A percentile compares a stretch with the other conserved stretches of the same genome.
phyloP scores from a whole-genome alignment of 2,113 vertebrate genomes.

The Strigops habroptila region DNA sequence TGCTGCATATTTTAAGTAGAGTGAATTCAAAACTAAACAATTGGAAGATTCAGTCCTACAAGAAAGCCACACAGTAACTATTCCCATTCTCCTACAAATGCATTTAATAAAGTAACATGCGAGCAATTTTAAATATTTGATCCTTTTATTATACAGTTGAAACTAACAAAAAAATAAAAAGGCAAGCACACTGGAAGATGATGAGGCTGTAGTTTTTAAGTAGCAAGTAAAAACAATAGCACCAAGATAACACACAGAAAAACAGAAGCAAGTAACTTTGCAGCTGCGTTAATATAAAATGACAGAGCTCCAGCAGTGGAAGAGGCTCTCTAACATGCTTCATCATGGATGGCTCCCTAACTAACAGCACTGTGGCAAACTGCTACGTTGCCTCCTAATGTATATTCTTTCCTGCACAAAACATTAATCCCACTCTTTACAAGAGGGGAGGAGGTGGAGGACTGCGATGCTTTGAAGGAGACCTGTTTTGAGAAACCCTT shows the following conservation, averaged over 20 bases:
- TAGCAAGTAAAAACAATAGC: constrained; percentile 59
- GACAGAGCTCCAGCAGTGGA: background rate
- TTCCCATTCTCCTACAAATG: constrained; percentile 43
- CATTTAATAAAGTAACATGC: constrained; percentile 44
- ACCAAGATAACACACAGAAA: constrained; percentile 39
- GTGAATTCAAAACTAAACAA: constrained; percentile 51
- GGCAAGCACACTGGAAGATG: background rate
- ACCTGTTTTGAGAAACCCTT: constrained; percentile 55
- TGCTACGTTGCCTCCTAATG: background rate
- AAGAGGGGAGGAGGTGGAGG: constrained; percentile 49
- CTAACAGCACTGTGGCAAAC: background rate
- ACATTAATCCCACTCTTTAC: constrained; percentile 28
- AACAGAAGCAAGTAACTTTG: background rate
- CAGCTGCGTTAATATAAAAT: constrained; percentile 2
- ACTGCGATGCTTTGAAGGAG: constrained; percentile 60
- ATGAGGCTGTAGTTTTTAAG: constrained; percentile 44
- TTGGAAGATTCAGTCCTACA: constrained; percentile 54
- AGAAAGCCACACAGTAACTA: constrained; percentile 40
- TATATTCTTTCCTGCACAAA: constrained; percentile 22
- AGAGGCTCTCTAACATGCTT: background rate
- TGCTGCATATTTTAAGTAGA: constrained; percentile 58
- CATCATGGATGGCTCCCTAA: background rate
- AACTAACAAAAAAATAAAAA: background rate
- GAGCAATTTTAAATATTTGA: constrained; percentile 51
- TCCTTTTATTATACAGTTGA: constrained; percentile 16